Conservation (phyloP, 2,797 vertebrate genomes). For the Sebastolobus altivelis region DNA sequence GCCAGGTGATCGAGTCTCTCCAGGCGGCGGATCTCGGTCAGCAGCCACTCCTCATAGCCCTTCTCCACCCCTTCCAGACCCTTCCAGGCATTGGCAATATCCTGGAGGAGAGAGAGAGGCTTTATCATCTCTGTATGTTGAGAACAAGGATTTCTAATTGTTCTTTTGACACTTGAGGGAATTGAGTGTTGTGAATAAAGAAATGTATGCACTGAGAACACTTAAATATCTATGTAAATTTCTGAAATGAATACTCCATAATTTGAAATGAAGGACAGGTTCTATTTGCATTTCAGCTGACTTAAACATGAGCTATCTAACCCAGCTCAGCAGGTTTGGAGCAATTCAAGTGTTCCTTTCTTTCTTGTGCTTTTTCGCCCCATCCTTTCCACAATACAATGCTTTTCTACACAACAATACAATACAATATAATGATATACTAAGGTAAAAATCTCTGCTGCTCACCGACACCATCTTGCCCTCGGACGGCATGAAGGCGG, state of each 20-base stretch:
- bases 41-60: constrained; percentile 94
- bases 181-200: neutral
- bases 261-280: neutral
- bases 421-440: neutral
- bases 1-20: constrained; percentile 93
- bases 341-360: neutral
- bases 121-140: neutral
- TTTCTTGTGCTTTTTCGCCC: neutral
- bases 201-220: neutral
- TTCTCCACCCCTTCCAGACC: constrained; percentile 93
- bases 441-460: neutral
- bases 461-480: constrained; percentile 95
- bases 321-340: neutral
- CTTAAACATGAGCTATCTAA: neutral
- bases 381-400: too few species aligned
- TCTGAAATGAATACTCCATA: neutral
- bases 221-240: constrained; percentile 13
- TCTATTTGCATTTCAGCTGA: neutral
- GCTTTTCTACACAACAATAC: too few species aligned
- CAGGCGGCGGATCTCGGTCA: constrained; percentile 91
- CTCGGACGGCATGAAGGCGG: constrained; percentile 94
- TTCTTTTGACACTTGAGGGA: neutral
- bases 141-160: neutral
- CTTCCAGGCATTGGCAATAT: constrained; percentile 93
- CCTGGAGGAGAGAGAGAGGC: constrained; percentile 73